Percentiles rank a stretch among this genome's conserved stretches.
phyloP scores from a whole-genome alignment of 2,888 invertebrate species.

The Colletes collaris region DNA sequence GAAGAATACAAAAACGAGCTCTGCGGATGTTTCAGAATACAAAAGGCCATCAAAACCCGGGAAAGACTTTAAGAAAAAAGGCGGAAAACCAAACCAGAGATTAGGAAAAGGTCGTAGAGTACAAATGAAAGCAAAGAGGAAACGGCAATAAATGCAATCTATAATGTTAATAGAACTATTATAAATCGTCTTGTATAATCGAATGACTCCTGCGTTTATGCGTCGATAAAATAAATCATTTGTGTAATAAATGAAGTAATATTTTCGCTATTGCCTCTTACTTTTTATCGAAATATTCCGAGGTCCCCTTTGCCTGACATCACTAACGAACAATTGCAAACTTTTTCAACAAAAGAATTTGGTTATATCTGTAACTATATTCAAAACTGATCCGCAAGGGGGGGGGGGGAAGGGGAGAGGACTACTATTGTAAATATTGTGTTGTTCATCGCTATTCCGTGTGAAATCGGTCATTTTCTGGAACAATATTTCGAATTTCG shows the following conservation, averaged over 20 bases:
- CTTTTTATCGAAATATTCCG: constrained; percentile 21
- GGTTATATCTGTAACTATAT: constrained; percentile 22
- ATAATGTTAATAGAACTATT: neutral
- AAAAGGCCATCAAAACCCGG: constrained; percentile 77
- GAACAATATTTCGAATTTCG: too few species aligned
- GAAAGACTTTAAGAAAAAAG: constrained; percentile 63
- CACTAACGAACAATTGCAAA: constrained; percentile 47
- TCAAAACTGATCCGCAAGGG: constrained; percentile 28
- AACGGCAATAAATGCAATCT: constrained; percentile 50
- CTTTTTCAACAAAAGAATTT: constrained; percentile 42
- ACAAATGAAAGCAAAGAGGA: constrained; percentile 82
- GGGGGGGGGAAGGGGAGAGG: neutral
- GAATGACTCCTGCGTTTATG: too few species aligned
- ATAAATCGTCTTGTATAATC: neutral
- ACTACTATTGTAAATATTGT: too few species aligned
- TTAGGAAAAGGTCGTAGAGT: constrained; percentile 84
- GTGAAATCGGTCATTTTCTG: neutral
- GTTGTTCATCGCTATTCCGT: neutral
- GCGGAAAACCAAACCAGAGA: constrained; percentile 69
- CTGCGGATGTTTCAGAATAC: constrained; percentile 87
- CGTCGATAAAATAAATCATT: constrained; percentile 36
- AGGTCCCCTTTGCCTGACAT: neutral
- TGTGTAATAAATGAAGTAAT: constrained; percentile 2
- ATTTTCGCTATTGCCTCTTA: constrained; percentile 20
- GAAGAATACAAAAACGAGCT: constrained; percentile 92